Conservation (phyloP, 1,140 invertebrate genomes). For the Temnothorax curvispinosus region DNA sequence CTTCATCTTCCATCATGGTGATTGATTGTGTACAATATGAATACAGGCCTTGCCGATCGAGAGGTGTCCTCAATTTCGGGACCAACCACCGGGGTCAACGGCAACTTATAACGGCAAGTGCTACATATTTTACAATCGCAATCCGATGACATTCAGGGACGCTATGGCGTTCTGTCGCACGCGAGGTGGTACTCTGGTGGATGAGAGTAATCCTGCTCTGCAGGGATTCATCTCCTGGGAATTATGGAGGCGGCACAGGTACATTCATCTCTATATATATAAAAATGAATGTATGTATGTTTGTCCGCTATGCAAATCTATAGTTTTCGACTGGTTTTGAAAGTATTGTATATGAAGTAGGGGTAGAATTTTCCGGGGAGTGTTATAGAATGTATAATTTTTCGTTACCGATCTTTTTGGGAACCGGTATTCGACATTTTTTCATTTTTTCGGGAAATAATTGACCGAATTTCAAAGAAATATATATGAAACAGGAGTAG, state of each 20-base stretch:
- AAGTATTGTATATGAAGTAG: no score
- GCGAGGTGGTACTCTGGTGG: conserved; percentile 93
- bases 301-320: no score
- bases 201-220: conserved; percentile 96
- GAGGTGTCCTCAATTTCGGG: conserved; percentile 95
- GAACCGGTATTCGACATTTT: no score
- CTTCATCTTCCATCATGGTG: background rate
- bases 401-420: no score
- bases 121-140: conserved; percentile 97
- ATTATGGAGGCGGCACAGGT: conserved; percentile 95
- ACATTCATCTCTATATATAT: no score
- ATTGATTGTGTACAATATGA: conserved; percentile 20
- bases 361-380: no score
- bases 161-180: conserved; percentile 93
- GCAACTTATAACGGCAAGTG: conserved; percentile 98
- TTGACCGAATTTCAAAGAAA: no score
- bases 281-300: no score
- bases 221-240: conserved; percentile 98
- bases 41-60: conserved; percentile 94
- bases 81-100: conserved; percentile 96
- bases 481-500: no score
- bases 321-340: no score
- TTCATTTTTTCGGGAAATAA: no score
- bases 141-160: conserved; percentile 93
- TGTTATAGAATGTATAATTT: no score